phyloP scores from a whole-genome alignment of 2,113 vertebrate species.

The Cyanistes caeruleus region DNA sequence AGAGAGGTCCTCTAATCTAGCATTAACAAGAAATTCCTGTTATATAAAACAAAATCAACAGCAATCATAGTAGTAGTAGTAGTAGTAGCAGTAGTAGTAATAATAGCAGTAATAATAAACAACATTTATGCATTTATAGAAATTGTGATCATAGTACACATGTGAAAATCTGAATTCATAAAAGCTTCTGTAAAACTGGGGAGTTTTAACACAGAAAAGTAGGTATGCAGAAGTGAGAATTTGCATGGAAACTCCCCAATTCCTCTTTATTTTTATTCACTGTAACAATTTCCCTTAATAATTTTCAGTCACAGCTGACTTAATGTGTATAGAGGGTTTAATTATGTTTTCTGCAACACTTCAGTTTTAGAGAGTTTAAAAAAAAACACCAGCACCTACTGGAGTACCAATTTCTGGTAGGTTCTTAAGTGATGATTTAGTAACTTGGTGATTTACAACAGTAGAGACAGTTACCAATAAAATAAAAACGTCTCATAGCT shows the following conservation, averaged over 20 bases:
- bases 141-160: not conserved
- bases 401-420: not conserved
- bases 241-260: not conserved
- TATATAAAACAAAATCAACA: not conserved
- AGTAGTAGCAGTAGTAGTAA: not conserved
- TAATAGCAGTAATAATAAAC: not conserved
- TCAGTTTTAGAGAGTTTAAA: not conserved
- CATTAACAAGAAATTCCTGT: not conserved
- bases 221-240: not conserved
- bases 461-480: conserved; percentile 7
- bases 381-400: not conserved
- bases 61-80: not conserved
- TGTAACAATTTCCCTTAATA: not conserved
- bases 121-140: not conserved
- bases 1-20: not conserved
- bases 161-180: not conserved
- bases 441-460: conserved; percentile 30
- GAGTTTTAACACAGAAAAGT: not conserved
- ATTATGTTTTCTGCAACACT: not conserved
- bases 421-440: not conserved
- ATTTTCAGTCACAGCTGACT: not conserved
- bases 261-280: not conserved
- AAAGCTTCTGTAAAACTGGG: not conserved
- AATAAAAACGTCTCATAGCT: not conserved
- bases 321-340: not conserved